Evolutionary conservation across 1,140 invertebrate genomes (phyloP), one percentile per base, ranked within the genome.

Genomic region (Polypedilum pembai): DNA sequence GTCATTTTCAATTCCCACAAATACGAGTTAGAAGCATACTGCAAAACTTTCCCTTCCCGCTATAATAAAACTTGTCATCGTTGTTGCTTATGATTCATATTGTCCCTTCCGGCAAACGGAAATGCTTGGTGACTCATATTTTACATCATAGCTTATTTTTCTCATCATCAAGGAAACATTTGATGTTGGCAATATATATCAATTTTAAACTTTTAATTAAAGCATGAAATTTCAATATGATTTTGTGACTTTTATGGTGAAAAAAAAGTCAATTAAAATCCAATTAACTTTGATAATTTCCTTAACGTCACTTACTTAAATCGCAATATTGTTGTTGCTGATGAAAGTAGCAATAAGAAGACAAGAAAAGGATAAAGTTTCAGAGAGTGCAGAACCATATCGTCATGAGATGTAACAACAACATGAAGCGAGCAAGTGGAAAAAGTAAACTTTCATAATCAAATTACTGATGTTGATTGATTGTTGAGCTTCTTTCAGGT

Each of bases 381-480:
- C 45, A 56, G 12, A 56, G n/a, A n/a, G n/a, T 56, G 45, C 24
- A 33, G 24, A 33, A 33, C 24, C 24, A 33, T 33, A 33, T 33
- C 24, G 24, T 33, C 24, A 33, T 33, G 24, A 33, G 5, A 33
- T 33, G 24, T 33, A 33, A 5, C 24, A 33, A 33, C 24, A 33
- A 3, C 24, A 33, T 33, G 24, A 33, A 33, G 5, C 5, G 24
- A n/a, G n/a, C 3, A 3, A 56, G 10, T 69, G 17, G 65, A 33
- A 69, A 69, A 20, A 20, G 65, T 18, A 69, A 69, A 69, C 65
- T 69, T 69, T 21, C 65, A 69, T 69, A 69, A 69, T 69, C 65
- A 69, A 69, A 69, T 69, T 69, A 69, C 65, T 69, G 65, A 18
- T 56, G 45, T 69, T 69, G 65, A 69, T 69, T 69, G 65, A 69